Evolutionary conservation across 2,888 invertebrate genomes (phyloP), one percentile per base, ranked within the genome.

Genomic region (Aspidiotus destructor): DNA sequence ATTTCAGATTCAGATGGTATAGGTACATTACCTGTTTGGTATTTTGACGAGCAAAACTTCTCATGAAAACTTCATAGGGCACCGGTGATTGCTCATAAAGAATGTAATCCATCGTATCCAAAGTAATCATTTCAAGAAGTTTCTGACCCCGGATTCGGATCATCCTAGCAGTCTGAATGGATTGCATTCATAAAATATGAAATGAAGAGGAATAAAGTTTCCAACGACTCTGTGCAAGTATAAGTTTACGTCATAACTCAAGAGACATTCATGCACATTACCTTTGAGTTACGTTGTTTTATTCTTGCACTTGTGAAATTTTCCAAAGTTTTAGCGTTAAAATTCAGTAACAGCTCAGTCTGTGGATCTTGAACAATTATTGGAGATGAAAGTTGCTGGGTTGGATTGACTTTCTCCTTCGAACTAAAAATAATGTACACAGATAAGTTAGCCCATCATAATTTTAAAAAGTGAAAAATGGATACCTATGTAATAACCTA

Each of bases 41-140:
- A 75, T 87, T 85, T 1, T 83, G 78, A 73, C 82, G 82, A 7
- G 89, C 89, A 77, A 84, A 88, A 71, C 79, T 82, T 74, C 82
- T 81, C 76, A 89, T 89, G 73, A 84, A 89, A 48, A 82, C 80
- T 70, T 89, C 88, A 76, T 89, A 89, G 53, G 84, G 81, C 69
- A 88, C 81, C 0, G 89, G 85, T 8, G 83, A 81, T 73, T 85
- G 78, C 71, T 88, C 87, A 71, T 87, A 81, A n/a, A 89, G 77
- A 17, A 84, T 84, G 76, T 83, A 86, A 57, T 78, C 79, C 61
- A 84, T 81, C 5, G 77, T 78, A 75, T 89, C 87, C 55, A 89
- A 78, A 73, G 84, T 83, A 64, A 89, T 84, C 83, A 89, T 87
- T 55, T 80, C 80, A 76, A 86, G 79, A 17, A 89, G 77, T 70